Percentiles rank a stretch among this genome's conserved stretches.
Evolutionary conservation across 30 jellyfish, hydroid and myxozoan species (phyloP).

Genomic region (Catostylus mosaicus): DNA sequence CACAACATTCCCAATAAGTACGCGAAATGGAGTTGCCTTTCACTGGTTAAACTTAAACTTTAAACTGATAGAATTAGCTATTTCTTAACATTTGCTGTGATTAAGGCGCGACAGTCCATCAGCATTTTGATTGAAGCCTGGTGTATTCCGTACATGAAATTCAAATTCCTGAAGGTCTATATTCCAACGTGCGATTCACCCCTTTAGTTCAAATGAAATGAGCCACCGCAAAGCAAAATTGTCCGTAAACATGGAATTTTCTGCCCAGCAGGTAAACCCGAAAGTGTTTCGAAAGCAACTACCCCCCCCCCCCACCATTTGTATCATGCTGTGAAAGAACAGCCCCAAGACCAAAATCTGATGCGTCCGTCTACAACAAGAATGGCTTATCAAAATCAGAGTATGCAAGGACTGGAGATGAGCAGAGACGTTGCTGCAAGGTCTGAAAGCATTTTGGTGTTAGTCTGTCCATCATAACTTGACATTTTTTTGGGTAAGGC

Average conservation of each 20-base stretch:
- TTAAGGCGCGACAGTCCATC: slow-evolving; percentile 64
- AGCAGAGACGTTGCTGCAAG: slow-evolving; percentile 14
- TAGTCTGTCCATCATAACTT: slow-evolving; percentile 29
- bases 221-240: slow-evolving; percentile 63
- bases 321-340: slow-evolving; percentile 49
- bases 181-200: slow-evolving; percentile 72
- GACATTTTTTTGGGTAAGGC: slow-evolving; percentile 15
- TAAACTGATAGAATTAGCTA: slow-evolving; percentile 10
- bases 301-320: slow-evolving; percentile 33
- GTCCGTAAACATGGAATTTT: slow-evolving; percentile 45
- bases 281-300: slow-evolving; percentile 39
- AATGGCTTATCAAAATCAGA: slow-evolving; percentile 55
- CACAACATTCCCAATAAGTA: slow-evolving; percentile 59
- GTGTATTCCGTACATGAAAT: slow-evolving; percentile 46
- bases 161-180: slow-evolving; percentile 59
- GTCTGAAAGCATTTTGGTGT: slow-evolving; percentile 27
- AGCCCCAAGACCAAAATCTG: slow-evolving; percentile 50
- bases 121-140: slow-evolving; percentile 61
- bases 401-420: slow-evolving; percentile 61
- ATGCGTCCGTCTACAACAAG: slow-evolving; percentile 44
- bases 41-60: slow-evolving; percentile 11
- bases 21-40: slow-evolving; percentile 29
- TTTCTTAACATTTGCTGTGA: slow-evolving; percentile 10
- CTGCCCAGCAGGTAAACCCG: slow-evolving; percentile 54
- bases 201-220: slow-evolving; percentile 58